Evolutionary conservation across 1,140 invertebrate species (phyloP), one percentile per base, ranked within the genome.

Genomic region (Leptoteleia sp.): DNA sequence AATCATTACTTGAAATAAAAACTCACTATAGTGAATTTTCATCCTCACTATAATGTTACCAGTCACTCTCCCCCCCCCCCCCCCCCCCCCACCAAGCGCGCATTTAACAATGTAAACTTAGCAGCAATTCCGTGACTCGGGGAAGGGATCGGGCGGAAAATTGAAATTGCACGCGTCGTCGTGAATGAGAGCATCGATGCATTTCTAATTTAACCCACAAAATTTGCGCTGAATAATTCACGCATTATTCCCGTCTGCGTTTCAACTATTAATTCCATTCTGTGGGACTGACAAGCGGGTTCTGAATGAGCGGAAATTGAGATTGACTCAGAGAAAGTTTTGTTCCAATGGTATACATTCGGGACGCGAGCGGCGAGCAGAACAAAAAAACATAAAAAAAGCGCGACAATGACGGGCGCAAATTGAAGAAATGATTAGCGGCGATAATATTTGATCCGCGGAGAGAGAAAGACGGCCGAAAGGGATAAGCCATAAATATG

Each of bases 291-390:
- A 64, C 72, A 17, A 17, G 38, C 31, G 48, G 35, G 15, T 43
- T 33, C 47, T 68, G 68, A 79, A 79, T 73, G 57, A 55, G 45
- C 57, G 64, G 52, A 79, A 79, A 79, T 79, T 79, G 65, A 75
- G 71, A 80, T 80, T 76, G 71, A 79, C 71, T 75, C 29, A 40
- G 70, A 75, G 76, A 75, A 79, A 79, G 76, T 79, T 67, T 70
- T 73, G 64, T 47, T 75, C 64, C 70, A 73, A 57, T 73, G 68
- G 47, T 76, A 68, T 50, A 76, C 64, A 55, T 76, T 62, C 40
- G 50, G 27, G 8, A 7, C 11, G 33, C 11, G 11, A 11, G 2
- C 11, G 19, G 5, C 1, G 13, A 27, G 13, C 25, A 12, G 9
- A 42, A 42, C 3, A 42, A 42, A 42, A 22, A 57, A 35, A 43